Evolutionary conservation across 2,113 vertebrate species (phyloP).

Genomic region (Sitta europaea): DNA sequence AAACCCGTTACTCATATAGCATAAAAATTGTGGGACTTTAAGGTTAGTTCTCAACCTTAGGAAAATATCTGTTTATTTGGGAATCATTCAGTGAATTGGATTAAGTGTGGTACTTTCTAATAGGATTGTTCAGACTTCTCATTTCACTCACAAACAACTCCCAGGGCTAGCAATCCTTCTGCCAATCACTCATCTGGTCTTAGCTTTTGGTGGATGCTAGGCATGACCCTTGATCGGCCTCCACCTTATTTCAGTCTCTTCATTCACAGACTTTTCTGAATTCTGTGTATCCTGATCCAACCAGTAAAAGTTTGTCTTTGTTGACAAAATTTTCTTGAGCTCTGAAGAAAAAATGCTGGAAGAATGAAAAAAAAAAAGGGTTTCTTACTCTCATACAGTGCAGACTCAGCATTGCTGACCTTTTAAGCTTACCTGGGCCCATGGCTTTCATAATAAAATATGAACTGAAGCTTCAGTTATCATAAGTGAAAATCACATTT

Average conservation of each 20-base stretch:
- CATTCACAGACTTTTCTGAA: neutral
- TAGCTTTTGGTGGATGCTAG: neutral
- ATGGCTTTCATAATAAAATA: neutral
- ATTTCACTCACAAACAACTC: neutral
- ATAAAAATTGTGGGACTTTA: neutral
- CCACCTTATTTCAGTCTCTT: neutral
- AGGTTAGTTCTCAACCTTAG: neutral
- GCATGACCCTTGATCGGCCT: neutral
- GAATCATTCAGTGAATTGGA: neutral
- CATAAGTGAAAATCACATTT: neutral
- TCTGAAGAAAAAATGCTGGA: neutral
- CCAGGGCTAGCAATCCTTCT: neutral
- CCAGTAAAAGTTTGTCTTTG: neutral
- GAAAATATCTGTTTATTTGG: neutral
- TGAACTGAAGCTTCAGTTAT: neutral
- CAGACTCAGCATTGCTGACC: neutral
- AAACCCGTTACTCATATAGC: neutral
- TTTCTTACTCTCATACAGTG: neutral
- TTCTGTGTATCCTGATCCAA: neutral
- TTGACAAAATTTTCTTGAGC: neutral
- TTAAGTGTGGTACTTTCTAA: neutral
- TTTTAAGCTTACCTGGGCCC: neutral
- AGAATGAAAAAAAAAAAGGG: neutral
- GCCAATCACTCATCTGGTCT: neutral
- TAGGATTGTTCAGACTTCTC: neutral